Percentiles rank a stretch among this genome's conserved stretches.
Conservation (phyloP, 2,113 vertebrate genomes). For the Anhinga anhinga region DNA sequence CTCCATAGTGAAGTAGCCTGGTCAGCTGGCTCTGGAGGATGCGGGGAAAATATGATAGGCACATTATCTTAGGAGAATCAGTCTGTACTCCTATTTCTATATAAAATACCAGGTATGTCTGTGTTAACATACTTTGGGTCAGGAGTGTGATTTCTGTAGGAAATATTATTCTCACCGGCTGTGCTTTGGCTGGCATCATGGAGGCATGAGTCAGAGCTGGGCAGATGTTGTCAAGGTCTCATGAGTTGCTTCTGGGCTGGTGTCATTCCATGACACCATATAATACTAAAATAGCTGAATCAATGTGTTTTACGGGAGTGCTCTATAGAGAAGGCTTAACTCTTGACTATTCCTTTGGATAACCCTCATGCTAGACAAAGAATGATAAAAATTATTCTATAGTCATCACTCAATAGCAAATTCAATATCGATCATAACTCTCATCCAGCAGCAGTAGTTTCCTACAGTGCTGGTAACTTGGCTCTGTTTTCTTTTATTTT, state of each 20-base stretch:
- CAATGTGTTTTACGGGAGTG: not conserved
- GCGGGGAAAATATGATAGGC: not conserved
- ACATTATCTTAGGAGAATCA: not conserved
- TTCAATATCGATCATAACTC: not conserved
- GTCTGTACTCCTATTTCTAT: not conserved
- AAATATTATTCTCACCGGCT: not conserved
- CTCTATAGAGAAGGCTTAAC: not conserved
- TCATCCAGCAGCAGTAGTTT: not conserved
- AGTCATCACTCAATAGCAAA: not conserved
- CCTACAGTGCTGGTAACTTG: not conserved
- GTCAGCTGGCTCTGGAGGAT: not conserved
- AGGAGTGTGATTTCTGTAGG: not conserved
- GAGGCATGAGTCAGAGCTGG: not conserved
- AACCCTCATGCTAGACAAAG: not conserved
- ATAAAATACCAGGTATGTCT: not conserved
- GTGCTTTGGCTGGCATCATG: not conserved
- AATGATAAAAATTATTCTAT: not conserved
- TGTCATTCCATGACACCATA: not conserved
- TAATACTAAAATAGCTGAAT: not conserved
- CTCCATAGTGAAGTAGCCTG: not conserved
- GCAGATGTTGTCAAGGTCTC: not conserved
- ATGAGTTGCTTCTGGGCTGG: not conserved
- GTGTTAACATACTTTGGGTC: not conserved
- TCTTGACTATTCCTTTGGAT: not conserved
- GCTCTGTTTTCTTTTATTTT: not conserved